Conservation (phyloP, 1,140 invertebrate species). For the Chlorops oryzae region DNA sequence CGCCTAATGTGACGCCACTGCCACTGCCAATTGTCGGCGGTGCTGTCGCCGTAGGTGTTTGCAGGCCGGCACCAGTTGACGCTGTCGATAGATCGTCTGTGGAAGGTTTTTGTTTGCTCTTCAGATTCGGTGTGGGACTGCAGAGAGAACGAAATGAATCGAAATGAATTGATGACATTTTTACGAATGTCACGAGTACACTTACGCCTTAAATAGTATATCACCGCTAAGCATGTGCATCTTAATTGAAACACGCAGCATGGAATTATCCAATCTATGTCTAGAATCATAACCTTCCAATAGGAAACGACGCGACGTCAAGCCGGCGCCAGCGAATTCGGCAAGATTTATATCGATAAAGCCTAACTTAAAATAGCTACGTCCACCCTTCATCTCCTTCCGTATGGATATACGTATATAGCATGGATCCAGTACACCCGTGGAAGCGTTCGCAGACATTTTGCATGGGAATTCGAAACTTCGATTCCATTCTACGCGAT, state of each 20-base stretch:
- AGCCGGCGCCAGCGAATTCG: slow-evolving; percentile 91
- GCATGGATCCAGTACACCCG: slow-evolving; percentile 88
- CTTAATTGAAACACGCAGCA: slow-evolving; percentile 80
- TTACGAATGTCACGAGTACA: slow-evolving; percentile 23
- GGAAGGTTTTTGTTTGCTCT: slow-evolving; percentile 55
- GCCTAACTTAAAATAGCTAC: slow-evolving; percentile 91
- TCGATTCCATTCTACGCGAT: slow-evolving; percentile 86
- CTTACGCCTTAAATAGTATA: slow-evolving; percentile 96
- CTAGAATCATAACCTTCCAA: slow-evolving; percentile 90
- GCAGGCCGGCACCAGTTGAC: slow-evolving; percentile 45
- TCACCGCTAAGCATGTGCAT: slow-evolving; percentile 93
- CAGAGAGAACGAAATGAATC: slow-evolving; percentile 8
- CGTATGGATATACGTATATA: slow-evolving; percentile 86
- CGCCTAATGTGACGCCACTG: slow-evolving; percentile 32
- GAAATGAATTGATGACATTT: background rate
- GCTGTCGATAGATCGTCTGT: slow-evolving; percentile 37
- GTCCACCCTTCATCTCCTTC: slow-evolving; percentile 83
- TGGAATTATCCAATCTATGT: slow-evolving; percentile 91
- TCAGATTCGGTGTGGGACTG: slow-evolving; percentile 64
- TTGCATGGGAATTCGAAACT: slow-evolving; percentile 90
- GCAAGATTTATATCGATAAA: slow-evolving; percentile 95
- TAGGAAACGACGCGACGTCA: slow-evolving; percentile 74
- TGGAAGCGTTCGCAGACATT: slow-evolving; percentile 92
- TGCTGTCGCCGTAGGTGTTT: slow-evolving; percentile 36
- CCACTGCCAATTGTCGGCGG: slow-evolving; percentile 30